Conservation (phyloP, 2,888 invertebrate genomes). For the Clitarchus hookeri region DNA sequence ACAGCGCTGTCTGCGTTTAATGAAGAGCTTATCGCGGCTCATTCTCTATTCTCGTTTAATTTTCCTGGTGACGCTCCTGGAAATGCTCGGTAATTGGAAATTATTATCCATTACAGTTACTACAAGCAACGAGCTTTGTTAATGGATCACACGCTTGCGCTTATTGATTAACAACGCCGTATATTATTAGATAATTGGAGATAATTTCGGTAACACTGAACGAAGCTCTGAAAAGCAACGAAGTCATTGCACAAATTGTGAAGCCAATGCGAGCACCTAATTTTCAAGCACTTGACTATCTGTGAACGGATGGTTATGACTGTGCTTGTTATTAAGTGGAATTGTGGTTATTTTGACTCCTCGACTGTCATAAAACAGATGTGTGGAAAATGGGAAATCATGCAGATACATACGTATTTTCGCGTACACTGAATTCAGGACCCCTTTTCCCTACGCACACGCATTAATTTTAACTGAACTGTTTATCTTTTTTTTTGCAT, state of each 20-base stretch:
- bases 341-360: not conserved
- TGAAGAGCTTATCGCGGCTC: too few species aligned
- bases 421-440: too few species aligned
- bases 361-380: too few species aligned
- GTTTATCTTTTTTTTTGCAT: too few species aligned
- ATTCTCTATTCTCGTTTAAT: not conserved
- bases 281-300: not conserved
- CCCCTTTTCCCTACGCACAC: too few species aligned
- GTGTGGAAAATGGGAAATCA: too few species aligned
- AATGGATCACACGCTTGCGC: not conserved
- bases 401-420: too few species aligned
- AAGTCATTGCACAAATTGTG: not conserved
- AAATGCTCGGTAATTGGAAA: not conserved
- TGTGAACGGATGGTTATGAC: not conserved
- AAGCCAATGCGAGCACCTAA: not conserved
- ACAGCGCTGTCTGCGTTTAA: too few species aligned
- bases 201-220: not conserved
- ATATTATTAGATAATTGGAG: not conserved
- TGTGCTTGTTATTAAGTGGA: not conserved
- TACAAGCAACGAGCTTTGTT: not conserved
- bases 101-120: not conserved
- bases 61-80: not conserved
- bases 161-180: not conserved
- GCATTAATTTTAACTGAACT: too few species aligned
- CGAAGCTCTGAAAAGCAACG: not conserved